phyloP scores from a whole-genome alignment of 2,797 vertebrate genomes.

The Rachycentron canadum region DNA sequence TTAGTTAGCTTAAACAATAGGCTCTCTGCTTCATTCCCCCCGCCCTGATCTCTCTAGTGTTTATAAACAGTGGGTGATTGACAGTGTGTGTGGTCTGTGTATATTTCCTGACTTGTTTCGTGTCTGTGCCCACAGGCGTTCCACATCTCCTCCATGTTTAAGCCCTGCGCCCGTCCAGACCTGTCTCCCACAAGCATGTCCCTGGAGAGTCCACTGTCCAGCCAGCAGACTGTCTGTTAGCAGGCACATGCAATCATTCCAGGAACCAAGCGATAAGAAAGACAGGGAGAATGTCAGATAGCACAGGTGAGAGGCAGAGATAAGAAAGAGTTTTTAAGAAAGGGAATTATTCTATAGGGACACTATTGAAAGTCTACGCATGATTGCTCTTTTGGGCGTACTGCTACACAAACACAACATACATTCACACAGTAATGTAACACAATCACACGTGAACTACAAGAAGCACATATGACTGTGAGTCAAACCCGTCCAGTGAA shows the following conservation, averaged over 20 bases:
- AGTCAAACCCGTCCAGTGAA: slow-evolving; percentile 77
- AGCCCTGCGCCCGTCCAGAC: slow-evolving; percentile 71
- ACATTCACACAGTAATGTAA: slow-evolving; percentile 58
- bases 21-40: slow-evolving; percentile 17
- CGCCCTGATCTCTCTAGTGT: slow-evolving; percentile 34
- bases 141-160: slow-evolving; percentile 90
- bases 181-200: slow-evolving; percentile 72
- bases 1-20: slow-evolving; percentile 51
- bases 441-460: slow-evolving; percentile 59
- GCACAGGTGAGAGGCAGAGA: slow-evolving; percentile 33
- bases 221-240: slow-evolving; percentile 90
- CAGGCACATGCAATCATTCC: slow-evolving; percentile 51
- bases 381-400: slow-evolving; percentile 36
- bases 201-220: slow-evolving; percentile 87
- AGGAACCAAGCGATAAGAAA: slow-evolving; percentile 38
- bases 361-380: slow-evolving; percentile 53
- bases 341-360: slow-evolving; percentile 63
- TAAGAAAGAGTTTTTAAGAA: slow-evolving; percentile 27
- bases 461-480: slow-evolving; percentile 76
- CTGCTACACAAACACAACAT: slow-evolving; percentile 48
- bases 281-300: slow-evolving; percentile 45
- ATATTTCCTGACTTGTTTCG: slow-evolving; percentile 54
- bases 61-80: slow-evolving; percentile 59
- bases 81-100: slow-evolving; percentile 66
- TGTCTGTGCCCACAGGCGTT: slow-evolving; percentile 84